Percentiles rank a stretch among this genome's conserved stretches.
These are phyloP conservation scores for Athene cunicularia DNA, from an alignment of 2,113 vertebrate genomes.

Conservation along the genomic window DNA sequence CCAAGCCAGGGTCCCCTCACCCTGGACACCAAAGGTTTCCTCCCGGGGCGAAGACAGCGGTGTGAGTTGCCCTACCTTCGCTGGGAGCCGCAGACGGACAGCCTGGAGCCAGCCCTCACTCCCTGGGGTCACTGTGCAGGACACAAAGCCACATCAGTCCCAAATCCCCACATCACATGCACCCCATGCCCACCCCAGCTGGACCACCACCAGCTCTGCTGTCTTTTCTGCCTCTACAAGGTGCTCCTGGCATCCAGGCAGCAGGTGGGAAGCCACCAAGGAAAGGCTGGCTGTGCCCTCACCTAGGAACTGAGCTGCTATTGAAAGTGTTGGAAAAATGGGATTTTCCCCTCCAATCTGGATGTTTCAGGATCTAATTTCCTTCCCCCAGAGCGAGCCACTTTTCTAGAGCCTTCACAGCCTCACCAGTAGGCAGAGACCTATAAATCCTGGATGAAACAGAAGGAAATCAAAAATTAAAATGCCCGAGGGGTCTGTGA, in stretches of 20 bases:
- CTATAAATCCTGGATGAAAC: neutral
- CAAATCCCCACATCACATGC: fast-evolving
- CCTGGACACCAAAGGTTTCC: neutral
- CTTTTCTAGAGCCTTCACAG: neutral
- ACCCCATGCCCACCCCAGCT: neutral
- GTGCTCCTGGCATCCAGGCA: neutral
- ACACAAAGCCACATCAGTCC: neutral
- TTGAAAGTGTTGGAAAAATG: neutral
- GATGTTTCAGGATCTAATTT: neutral
- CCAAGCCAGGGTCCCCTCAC: neutral
- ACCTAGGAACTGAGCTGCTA: neutral
- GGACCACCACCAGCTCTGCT: neutral
- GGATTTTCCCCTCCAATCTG: neutral
- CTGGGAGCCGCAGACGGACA: neutral
- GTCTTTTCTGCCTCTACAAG: neutral
- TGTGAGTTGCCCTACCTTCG: neutral
- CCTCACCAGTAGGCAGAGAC: neutral
- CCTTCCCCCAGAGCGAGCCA: neutral
- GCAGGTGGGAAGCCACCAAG: fast-evolving
- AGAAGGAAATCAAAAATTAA: neutral
- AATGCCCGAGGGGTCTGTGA: neutral
- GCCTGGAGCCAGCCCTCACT: neutral
- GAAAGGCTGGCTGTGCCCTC: neutral
- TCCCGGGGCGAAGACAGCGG: neutral
- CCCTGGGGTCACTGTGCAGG: neutral